Conservation (phyloP, 2,888 invertebrate species). For the Mimachlamys varia region DNA sequence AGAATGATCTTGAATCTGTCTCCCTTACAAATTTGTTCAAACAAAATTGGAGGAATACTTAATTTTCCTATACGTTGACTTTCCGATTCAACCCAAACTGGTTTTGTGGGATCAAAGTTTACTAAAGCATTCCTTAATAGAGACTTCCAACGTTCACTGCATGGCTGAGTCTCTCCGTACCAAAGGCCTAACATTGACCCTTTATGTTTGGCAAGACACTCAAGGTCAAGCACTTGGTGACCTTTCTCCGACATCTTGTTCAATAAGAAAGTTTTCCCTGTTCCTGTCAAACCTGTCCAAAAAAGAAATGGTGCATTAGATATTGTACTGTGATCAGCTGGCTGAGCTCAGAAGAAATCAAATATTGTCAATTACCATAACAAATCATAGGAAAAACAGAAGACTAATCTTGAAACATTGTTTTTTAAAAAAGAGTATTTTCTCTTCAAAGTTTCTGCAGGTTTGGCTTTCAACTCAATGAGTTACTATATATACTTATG, state of each 20-base stretch:
- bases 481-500: too few relatives aligned
- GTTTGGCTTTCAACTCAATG: too few relatives aligned
- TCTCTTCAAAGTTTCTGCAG: too few relatives aligned
- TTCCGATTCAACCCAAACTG: conserved; percentile 71
- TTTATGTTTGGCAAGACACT: conserved; percentile 68
- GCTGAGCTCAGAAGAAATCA: too few relatives aligned
- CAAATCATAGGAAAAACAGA: too few relatives aligned
- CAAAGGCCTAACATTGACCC: conserved; percentile 68
- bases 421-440: too few relatives aligned
- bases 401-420: too few relatives aligned
- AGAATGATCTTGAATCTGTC: conserved; percentile 59
- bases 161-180: conserved; percentile 65
- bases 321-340: too few relatives aligned
- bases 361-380: too few relatives aligned
- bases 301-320: too few relatives aligned
- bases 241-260: conserved; percentile 56
- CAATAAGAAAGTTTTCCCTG: conserved; percentile 67
- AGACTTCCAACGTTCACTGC: conserved; percentile 65
- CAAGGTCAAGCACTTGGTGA: conserved; percentile 68
- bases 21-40: conserved; percentile 56
- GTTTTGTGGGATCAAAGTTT: conserved; percentile 51
- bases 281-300: conserved; percentile 65
- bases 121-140: conserved; percentile 54
- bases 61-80: conserved; percentile 65
- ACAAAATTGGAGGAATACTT: conserved; percentile 58